Conservation (phyloP, 2,888 invertebrate genomes). For the Acholoe squamosa region DNA sequence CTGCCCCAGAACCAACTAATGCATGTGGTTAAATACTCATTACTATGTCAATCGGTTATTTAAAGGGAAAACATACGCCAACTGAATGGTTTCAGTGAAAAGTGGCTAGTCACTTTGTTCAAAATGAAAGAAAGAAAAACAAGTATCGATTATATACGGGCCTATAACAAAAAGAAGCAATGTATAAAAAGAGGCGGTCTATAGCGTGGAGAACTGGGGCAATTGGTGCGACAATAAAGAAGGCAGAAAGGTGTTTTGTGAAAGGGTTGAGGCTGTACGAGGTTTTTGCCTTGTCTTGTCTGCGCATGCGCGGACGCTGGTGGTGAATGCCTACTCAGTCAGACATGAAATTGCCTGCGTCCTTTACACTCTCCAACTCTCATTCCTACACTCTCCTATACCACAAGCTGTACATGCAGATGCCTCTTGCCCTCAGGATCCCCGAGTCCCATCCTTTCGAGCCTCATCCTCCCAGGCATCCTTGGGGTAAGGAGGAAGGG, state of each 20-base stretch:
- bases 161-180: too few species aligned
- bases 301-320: neutral
- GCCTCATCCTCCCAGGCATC: neutral
- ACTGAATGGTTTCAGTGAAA: too few species aligned
- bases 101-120: too few species aligned
- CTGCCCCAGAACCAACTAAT: too few species aligned
- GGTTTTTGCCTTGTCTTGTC: slow-evolving; percentile 3
- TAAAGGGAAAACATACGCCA: too few species aligned
- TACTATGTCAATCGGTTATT: too few species aligned
- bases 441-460: neutral
- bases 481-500: neutral
- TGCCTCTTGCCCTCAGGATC: neutral
- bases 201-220: neutral
- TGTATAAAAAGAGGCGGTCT: too few species aligned
- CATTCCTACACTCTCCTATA: neutral
- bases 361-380: neutral
- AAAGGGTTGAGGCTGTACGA: neutral
- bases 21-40: too few species aligned
- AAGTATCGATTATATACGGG: too few species aligned
- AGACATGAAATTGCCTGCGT: slow-evolving; percentile 8
- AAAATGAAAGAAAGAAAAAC: too few species aligned
- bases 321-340: neutral
- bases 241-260: slow-evolving; percentile 3
- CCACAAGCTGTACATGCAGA: neutral
- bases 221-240: neutral